Conservation (phyloP, 2,797 vertebrate species). For the Poeciliopsis presidionis region DNA sequence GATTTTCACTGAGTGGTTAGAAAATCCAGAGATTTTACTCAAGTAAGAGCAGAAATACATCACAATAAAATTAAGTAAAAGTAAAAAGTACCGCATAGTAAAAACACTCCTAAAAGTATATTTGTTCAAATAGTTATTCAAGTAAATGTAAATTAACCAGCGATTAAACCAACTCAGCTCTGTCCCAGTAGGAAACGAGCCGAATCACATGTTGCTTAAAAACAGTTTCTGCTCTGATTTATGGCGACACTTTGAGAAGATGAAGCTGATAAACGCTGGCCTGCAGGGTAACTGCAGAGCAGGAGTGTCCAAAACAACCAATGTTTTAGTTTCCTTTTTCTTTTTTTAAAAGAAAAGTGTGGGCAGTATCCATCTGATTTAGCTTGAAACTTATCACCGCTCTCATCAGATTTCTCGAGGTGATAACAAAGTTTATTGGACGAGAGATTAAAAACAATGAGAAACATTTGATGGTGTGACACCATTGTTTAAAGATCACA, state of each 20-base stretch:
- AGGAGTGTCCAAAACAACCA: not conserved
- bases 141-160: too few relatives aligned
- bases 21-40: too few relatives aligned
- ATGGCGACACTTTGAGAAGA: not conserved
- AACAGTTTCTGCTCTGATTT: slow-evolving; percentile 1
- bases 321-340: too few relatives aligned
- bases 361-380: not conserved
- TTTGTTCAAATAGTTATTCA: too few relatives aligned
- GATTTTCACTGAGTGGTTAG: too few relatives aligned
- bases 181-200: not conserved
- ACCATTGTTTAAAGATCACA: not conserved
- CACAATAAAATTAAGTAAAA: too few relatives aligned
- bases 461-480: slow-evolving; percentile 5
- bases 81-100: too few relatives aligned
- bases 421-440: slow-evolving; percentile 8
- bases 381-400: not conserved
- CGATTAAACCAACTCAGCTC: not conserved
- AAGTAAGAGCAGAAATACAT: too few relatives aligned
- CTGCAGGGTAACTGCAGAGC: slow-evolving; percentile 20
- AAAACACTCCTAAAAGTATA: too few relatives aligned
- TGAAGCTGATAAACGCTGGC: not conserved
- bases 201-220: slow-evolving; percentile 6
- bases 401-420: slow-evolving; percentile 28
- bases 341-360: too few relatives aligned
- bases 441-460: slow-evolving; percentile 7